phyloP scores from a whole-genome alignment of 2,888 invertebrate genomes.

The Tolmerus cingulatus region DNA sequence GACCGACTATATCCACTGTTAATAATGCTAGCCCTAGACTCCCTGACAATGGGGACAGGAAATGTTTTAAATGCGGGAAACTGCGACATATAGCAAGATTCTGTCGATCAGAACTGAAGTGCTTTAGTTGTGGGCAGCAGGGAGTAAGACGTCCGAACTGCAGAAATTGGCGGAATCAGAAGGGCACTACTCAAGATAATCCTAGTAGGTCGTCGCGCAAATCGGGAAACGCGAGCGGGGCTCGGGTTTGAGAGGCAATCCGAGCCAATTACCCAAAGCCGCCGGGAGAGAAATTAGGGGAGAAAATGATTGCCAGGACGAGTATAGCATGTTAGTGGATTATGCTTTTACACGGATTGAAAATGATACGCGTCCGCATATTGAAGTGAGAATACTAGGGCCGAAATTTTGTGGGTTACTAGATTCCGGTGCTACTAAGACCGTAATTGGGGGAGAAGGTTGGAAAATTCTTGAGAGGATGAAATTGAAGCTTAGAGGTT shows the following conservation, averaged over 20 bases:
- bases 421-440: not conserved
- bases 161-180: not conserved
- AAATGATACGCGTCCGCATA: not conserved
- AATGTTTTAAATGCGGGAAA: not conserved
- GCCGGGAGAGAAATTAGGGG: too few species aligned
- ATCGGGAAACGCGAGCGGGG: not conserved
- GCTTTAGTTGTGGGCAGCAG: too few species aligned
- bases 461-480: not conserved
- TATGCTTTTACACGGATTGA: not conserved
- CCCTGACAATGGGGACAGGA: not conserved
- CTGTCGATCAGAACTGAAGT: not conserved
- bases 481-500: not conserved
- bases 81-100: not conserved
- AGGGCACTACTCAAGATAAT: too few species aligned
- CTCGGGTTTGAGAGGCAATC: not conserved
- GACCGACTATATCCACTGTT: not conserved
- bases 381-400: not conserved
- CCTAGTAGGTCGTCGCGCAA: too few species aligned
- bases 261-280: too few species aligned
- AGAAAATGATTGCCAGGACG: too few species aligned
- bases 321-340: not conserved
- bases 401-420: not conserved
- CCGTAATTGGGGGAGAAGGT: not conserved
- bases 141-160: too few species aligned
- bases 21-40: not conserved